Conservation (phyloP, 2,113 vertebrate genomes). For the Oryzias javanicus region DNA sequence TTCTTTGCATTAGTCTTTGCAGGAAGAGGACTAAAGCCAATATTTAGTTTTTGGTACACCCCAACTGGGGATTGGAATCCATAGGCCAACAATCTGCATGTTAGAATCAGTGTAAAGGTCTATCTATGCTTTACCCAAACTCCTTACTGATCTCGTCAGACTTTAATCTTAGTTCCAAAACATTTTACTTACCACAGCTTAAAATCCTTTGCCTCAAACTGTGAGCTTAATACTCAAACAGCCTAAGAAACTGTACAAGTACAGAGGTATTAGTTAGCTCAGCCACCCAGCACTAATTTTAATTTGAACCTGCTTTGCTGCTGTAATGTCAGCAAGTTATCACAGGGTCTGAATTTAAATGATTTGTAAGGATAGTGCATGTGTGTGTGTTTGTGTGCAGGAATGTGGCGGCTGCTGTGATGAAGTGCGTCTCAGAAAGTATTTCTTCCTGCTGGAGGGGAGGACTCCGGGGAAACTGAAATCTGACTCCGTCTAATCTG, state of each 20-base stretch:
- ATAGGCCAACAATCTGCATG: too few species aligned
- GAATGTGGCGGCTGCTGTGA: conserved; percentile 22
- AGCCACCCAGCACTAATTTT: conserved; percentile 50
- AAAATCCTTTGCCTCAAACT: conserved; percentile 21
- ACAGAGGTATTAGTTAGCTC: conserved; percentile 25
- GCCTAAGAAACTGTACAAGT: conserved; percentile 12
- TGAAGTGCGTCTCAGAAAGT: conserved; percentile 59
- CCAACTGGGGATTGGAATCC: too few species aligned
- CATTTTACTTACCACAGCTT: too few species aligned
- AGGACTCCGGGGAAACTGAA: conserved; percentile 46
- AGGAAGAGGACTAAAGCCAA: too few species aligned
- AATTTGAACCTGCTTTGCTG: conserved; percentile 43
- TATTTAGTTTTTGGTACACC: too few species aligned
- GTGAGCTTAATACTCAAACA: not conserved
- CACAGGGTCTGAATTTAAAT: conserved; percentile 34
- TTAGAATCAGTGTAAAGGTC: too few species aligned
- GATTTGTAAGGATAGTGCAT: conserved; percentile 36
- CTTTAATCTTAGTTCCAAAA: too few species aligned
- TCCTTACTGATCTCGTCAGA: too few species aligned
- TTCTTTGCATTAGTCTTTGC: too few species aligned
- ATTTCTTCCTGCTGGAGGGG: conserved; percentile 47
- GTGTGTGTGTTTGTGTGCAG: conserved; percentile 5
- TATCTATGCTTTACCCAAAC: too few species aligned
- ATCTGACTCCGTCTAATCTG: conserved; percentile 60
- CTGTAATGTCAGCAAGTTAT: conserved; percentile 63